These are phyloP conservation scores for Pachyrhynchus sulphureomaculatus DNA, from an alignment of 1,140 invertebrate species.

Conservation along the genomic window DNA sequence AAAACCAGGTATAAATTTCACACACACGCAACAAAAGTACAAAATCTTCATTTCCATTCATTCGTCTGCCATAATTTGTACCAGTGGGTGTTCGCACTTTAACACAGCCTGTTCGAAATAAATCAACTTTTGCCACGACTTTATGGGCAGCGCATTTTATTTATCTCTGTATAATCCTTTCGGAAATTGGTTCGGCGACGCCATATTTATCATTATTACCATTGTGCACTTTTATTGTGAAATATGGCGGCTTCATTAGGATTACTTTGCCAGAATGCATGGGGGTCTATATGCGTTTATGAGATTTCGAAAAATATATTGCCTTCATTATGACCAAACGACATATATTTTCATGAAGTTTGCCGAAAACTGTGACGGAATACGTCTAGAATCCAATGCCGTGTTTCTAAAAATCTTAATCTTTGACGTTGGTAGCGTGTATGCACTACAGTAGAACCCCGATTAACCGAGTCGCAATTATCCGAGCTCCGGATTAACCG, in stretches of 20 bases:
- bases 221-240: slow-evolving; percentile 13
- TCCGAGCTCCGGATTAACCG: too few species aligned
- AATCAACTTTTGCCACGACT: slow-evolving; percentile 37
- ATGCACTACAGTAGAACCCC: too few species aligned
- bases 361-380: too few species aligned
- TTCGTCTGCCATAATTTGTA: slow-evolving; percentile 30
- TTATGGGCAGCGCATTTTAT: slow-evolving; percentile 27
- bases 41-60: slow-evolving; percentile 32
- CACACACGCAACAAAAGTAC: slow-evolving; percentile 20
- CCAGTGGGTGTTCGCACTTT: slow-evolving; percentile 37
- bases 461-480: too few species aligned
- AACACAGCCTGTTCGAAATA: slow-evolving; percentile 22
- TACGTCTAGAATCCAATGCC: too few species aligned
- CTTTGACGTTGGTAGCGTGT: too few species aligned
- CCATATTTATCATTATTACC: slow-evolving; percentile 32
- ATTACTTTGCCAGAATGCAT: too few species aligned
- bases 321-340: too few species aligned
- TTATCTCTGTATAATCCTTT: slow-evolving; percentile 37
- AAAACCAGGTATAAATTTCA: slow-evolving; percentile 13
- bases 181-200: slow-evolving; percentile 35
- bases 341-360: too few species aligned
- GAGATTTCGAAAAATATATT: too few species aligned
- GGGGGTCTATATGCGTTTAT: too few species aligned
- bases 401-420: too few species aligned
- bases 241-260: slow-evolving; percentile 9